Conservation (phyloP, 2,888 invertebrate genomes). For the Pheosia gnoma region DNA sequence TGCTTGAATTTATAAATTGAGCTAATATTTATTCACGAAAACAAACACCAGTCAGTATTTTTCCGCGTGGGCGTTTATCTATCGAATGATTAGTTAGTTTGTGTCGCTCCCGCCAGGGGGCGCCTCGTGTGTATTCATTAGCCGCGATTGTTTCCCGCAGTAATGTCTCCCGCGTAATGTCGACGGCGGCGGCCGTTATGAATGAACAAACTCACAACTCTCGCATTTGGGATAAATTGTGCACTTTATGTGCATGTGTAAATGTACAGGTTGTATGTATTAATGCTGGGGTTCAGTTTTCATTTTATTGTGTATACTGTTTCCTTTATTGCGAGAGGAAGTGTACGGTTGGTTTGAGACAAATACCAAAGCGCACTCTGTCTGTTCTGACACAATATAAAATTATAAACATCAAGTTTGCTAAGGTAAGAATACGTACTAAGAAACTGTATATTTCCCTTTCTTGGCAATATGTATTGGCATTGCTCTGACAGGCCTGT, state of each 20-base stretch:
- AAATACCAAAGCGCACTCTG: too few species aligned
- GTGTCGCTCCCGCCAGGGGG: neutral
- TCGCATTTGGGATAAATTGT: neutral
- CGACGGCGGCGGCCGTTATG: neutral
- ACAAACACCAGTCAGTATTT: neutral
- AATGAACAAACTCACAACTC: neutral
- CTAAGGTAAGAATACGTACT: too few species aligned
- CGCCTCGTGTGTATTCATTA: constrained; percentile 1
- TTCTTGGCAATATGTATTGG: too few species aligned
- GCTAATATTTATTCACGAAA: too few species aligned
- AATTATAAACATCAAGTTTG: too few species aligned
- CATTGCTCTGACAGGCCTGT: too few species aligned
- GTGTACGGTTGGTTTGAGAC: too few species aligned
- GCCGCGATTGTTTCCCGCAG: constrained; percentile 4
- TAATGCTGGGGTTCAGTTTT: neutral
- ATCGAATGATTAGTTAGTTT: neutral
- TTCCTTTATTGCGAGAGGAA: too few species aligned
- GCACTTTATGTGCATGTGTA: constrained; percentile 2
- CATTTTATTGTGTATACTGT: neutral
- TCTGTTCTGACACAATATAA: too few species aligned
- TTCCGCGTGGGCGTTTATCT: neutral
- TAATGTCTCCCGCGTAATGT: neutral
- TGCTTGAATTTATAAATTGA: too few species aligned
- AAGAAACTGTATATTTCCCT: too few species aligned
- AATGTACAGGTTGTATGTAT: neutral